Evolutionary conservation across 2,888 invertebrate species (phyloP).

Genomic region (Osmoderma eremita): DNA sequence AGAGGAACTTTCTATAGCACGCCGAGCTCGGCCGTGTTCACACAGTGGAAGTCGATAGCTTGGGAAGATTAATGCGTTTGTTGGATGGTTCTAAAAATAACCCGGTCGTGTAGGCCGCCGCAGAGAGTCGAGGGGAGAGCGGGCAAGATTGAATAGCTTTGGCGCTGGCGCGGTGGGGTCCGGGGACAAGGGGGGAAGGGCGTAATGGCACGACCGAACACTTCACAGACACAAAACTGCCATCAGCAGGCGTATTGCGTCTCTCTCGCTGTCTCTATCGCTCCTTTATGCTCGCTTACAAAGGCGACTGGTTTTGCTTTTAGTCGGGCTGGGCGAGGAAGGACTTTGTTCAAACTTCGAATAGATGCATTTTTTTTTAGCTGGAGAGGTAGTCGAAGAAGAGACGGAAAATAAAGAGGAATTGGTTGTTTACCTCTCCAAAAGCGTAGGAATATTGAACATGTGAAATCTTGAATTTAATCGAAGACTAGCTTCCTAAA

Average conservation of each 20-base stretch:
- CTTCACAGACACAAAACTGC: slow-evolving; percentile 27
- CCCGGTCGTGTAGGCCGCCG: neutral
- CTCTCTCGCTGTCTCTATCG: slow-evolving; percentile 26
- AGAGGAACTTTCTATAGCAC: too few relatives aligned
- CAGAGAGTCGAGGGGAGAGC: slow-evolving; percentile 3
- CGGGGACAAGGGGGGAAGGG: neutral
- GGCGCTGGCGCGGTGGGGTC: neutral
- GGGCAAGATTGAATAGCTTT: slow-evolving; percentile 14
- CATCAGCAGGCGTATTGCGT: slow-evolving; percentile 26
- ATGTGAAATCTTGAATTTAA: too few relatives aligned
- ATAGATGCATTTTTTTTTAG: slow-evolving; percentile 13
- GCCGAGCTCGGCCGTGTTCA: neutral
- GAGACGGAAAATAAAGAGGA: too few relatives aligned
- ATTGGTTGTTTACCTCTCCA: too few relatives aligned
- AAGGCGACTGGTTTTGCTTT: slow-evolving; percentile 23
- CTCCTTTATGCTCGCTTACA: slow-evolving; percentile 17
- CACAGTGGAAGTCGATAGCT: slow-evolving; percentile 38
- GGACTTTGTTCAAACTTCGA: slow-evolving; percentile 12
- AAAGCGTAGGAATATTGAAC: too few relatives aligned
- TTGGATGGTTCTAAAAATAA: slow-evolving; percentile 33
- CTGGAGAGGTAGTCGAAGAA: too few relatives aligned
- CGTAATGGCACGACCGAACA: slow-evolving; percentile 11
- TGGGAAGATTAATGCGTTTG: slow-evolving; percentile 37
- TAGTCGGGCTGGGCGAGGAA: slow-evolving; percentile 7
- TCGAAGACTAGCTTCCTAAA: too few relatives aligned